Evolutionary conservation across 1,140 invertebrate genomes (phyloP).

Genomic region (Heliconius congener): DNA sequence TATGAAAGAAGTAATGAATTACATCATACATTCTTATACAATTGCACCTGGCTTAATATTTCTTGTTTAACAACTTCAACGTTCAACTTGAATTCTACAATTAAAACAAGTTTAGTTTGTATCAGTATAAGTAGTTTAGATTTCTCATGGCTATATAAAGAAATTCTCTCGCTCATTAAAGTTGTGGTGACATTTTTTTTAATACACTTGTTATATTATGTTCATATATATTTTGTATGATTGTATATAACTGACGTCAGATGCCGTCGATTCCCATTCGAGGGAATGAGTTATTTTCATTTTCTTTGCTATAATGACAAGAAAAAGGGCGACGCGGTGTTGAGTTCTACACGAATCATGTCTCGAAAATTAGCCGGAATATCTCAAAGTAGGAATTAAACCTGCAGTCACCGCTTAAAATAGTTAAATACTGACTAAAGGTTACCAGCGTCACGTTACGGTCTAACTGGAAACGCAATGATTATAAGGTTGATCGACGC

Average conservation of each 20-base stretch:
- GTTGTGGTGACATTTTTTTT: background rate
- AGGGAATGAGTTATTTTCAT: background rate
- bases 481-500: no score
- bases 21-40: conserved; percentile 34
- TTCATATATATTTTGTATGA: background rate
- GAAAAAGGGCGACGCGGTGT: background rate
- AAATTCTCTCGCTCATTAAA: conserved; percentile 7
- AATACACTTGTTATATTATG: background rate
- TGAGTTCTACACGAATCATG: background rate
- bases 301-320: background rate
- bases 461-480: no score
- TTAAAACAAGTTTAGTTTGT: conserved; percentile 36
- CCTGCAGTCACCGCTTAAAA: background rate
- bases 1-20: conserved; percentile 37
- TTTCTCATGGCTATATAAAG: conserved; percentile 29
- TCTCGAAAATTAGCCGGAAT: no score
- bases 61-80: conserved; percentile 38
- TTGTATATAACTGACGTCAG: background rate
- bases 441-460: no score
- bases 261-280: no score
- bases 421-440: no score
- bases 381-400: background rate
- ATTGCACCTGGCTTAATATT: conserved; percentile 32
- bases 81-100: conserved; percentile 31
- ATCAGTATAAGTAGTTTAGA: conserved; percentile 27